A percentile compares a stretch with the other conserved stretches of the same genome.
Conservation (phyloP, 2,888 invertebrate species). For the Eubasilissa splendida region DNA sequence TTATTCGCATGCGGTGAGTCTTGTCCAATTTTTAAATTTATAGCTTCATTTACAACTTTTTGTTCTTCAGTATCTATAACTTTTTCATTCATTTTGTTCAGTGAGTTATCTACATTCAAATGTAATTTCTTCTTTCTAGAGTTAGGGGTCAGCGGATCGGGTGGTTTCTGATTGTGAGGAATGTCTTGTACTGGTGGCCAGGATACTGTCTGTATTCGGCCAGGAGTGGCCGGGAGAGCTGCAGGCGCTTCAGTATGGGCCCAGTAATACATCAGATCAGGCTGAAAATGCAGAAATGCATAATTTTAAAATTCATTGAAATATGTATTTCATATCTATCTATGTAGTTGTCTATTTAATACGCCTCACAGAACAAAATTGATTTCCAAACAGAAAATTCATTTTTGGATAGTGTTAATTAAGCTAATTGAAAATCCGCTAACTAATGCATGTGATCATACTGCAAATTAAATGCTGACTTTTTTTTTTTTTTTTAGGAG, state of each 20-base stretch:
- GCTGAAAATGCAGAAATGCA: slow-evolving; percentile 72
- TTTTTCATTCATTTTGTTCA: slow-evolving; percentile 44
- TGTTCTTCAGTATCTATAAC: slow-evolving; percentile 43
- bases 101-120: slow-evolving; percentile 31
- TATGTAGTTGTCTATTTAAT: not conserved
- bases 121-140: slow-evolving; percentile 55
- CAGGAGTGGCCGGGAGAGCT: slow-evolving; percentile 80
- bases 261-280: slow-evolving; percentile 94
- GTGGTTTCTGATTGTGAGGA: slow-evolving; percentile 52
- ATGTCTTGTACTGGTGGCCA: slow-evolving; percentile 78
- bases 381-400: not conserved
- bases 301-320: too few species aligned
- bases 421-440: too few species aligned
- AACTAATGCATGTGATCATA: too few species aligned
- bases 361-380: not conserved
- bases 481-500: too few species aligned
- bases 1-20: slow-evolving; percentile 38
- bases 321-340: not conserved
- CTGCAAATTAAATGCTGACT: too few species aligned
- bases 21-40: slow-evolving; percentile 52
- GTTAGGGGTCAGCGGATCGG: slow-evolving; percentile 50
- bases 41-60: slow-evolving; percentile 51
- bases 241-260: slow-evolving; percentile 83
- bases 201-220: slow-evolving; percentile 79
- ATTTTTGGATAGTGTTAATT: not conserved